These are phyloP conservation scores for Polymixis flavicincta DNA, from an alignment of 2,888 invertebrate genomes.

Conservation along the genomic window DNA sequence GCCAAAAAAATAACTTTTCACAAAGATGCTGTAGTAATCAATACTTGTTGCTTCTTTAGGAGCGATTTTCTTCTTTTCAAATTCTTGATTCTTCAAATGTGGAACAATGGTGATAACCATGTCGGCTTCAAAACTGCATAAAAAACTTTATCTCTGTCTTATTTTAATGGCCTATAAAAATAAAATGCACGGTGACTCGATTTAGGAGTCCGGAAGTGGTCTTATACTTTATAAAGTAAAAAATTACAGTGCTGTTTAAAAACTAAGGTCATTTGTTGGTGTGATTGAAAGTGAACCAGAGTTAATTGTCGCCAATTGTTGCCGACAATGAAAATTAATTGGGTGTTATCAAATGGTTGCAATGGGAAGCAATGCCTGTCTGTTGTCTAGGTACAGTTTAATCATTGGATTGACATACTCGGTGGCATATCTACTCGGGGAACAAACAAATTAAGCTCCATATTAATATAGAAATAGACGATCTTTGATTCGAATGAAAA, in stretches of 20 bases:
- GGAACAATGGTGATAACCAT: too few species aligned
- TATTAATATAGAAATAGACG: not conserved
- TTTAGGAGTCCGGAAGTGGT: too few species aligned
- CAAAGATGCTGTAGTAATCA: too few species aligned
- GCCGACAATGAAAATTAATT: constrained; percentile 16
- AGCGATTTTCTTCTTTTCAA: too few species aligned
- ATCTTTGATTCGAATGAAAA: not conserved
- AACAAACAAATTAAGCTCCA: not conserved
- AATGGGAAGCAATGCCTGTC: not conserved
- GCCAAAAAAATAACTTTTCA: too few species aligned
- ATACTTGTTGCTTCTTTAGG: too few species aligned
- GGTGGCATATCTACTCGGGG: too few species aligned
- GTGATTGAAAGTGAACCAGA: not conserved
- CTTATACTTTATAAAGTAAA: not conserved
- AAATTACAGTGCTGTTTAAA: not conserved
- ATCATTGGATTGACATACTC: not conserved
- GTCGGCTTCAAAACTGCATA: too few species aligned
- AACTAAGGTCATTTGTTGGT: not conserved
- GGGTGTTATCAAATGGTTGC: constrained; percentile 6
- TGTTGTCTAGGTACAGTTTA: not conserved
- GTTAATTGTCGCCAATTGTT: constrained; percentile 21
- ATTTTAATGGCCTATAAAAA: too few species aligned
- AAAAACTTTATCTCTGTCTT: too few species aligned
- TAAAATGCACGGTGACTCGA: too few species aligned
- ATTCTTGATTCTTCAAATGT: too few species aligned